These are phyloP conservation scores for Hypothenemus hampei DNA, from an alignment of 1,140 invertebrate species.

Conservation along the genomic window DNA sequence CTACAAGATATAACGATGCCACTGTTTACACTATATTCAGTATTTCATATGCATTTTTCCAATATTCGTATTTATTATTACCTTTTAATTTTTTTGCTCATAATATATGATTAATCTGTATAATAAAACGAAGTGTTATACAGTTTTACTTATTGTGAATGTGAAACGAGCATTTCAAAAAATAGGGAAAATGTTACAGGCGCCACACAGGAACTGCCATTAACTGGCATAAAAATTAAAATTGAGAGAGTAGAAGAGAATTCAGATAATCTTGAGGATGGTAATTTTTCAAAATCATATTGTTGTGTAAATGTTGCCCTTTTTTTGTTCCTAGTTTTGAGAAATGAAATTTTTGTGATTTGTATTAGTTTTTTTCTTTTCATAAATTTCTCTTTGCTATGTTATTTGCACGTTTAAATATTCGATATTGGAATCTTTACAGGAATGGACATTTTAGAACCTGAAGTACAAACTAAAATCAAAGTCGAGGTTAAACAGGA, in stretches of 20 bases:
- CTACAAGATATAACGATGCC: too few relatives aligned
- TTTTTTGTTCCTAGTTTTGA: constrained; percentile 1
- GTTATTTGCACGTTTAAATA: neutral
- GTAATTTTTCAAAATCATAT: constrained; percentile 7
- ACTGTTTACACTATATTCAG: too few relatives aligned
- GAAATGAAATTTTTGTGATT: constrained; percentile 8
- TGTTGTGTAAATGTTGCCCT: constrained; percentile 5
- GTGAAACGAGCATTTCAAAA: too few relatives aligned
- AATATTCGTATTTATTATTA: too few relatives aligned
- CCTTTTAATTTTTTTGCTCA: too few relatives aligned
- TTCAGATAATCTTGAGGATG: too few relatives aligned
- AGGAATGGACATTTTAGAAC: constrained; percentile 13
- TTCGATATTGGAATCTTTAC: constrained; percentile 2
- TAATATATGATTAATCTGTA: too few relatives aligned
- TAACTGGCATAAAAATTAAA: constrained; percentile 24
- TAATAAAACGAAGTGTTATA: too few relatives aligned
- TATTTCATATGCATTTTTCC: too few relatives aligned
- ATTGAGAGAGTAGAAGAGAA: constrained; percentile 9
- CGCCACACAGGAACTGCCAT: constrained; percentile 1
- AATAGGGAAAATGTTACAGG: constrained; percentile 22
- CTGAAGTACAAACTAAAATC: neutral
- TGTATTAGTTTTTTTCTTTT: constrained; percentile 1
- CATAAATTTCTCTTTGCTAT: neutral
- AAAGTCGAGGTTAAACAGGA: constrained; percentile 7
- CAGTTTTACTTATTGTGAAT: too few relatives aligned